phyloP scores from a whole-genome alignment of 2,113 vertebrate species.

The Ailurus styani region DNA sequence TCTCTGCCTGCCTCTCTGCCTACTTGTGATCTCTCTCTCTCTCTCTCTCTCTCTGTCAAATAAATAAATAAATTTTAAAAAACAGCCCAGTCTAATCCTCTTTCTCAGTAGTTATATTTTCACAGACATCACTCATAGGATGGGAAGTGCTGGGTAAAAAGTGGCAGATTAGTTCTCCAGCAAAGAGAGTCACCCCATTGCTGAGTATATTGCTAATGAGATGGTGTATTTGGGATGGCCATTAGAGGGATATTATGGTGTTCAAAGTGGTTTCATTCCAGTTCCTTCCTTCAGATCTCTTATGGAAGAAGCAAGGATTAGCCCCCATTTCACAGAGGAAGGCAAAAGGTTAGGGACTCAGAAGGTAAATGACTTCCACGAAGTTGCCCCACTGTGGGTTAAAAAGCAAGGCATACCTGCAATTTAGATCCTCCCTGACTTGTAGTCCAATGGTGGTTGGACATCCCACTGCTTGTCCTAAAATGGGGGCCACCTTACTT shows the following conservation, averaged over 20 bases:
- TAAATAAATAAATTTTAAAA: too few relatives aligned
- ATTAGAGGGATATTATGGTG: not conserved
- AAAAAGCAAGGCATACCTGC: not conserved
- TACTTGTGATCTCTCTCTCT: too few relatives aligned
- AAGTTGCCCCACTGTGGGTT: not conserved
- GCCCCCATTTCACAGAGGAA: not conserved
- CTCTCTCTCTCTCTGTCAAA: too few relatives aligned
- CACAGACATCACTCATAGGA: not conserved
- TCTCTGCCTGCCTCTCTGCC: too few relatives aligned
- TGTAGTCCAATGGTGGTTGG: not conserved
- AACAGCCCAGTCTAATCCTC: slow-evolving; percentile 7
- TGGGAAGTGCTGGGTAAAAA: not conserved
- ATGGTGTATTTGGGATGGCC: not conserved
- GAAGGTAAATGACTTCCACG: not conserved
- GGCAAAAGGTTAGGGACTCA: not conserved
- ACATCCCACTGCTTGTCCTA: not conserved
- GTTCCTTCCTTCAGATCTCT: not conserved
- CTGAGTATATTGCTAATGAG: not conserved
- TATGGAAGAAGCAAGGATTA: not conserved
- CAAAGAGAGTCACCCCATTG: not conserved
- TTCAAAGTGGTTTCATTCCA: not conserved
- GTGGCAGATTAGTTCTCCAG: not conserved
- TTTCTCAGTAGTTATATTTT: not conserved
- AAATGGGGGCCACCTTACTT: not conserved
- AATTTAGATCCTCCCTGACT: not conserved